Base-by-base conservation (phyloP, 2,888 invertebrate genomes). In the Drosophila multiciliata region DNA sequence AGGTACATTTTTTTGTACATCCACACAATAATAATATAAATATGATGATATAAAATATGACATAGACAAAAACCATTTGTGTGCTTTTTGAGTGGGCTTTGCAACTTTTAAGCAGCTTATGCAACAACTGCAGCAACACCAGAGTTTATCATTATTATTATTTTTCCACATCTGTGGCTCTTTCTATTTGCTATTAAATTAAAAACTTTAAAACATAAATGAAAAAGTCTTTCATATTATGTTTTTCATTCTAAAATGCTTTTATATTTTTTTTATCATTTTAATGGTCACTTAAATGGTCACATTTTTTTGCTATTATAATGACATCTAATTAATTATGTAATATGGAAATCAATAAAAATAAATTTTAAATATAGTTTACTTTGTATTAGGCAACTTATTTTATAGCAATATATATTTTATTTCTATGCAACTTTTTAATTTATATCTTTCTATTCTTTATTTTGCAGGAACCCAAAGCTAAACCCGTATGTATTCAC, bases 401-500 rank as follows among this genome's bases (percentile, higher is more conserved):
- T 38, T 33, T 53, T 15, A 35, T n/a, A 59, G 8, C 9, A 23
- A 17, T 49, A 60, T 49, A 60, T 20, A 68, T 50, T 75, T 65
- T 29, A 45, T 57, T 64, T 55, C 45, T 52, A 48, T 68, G 17
- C 26, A 42, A 23, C 36, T 49, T 65, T 80, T 80, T 75, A 75
- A 75, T 77, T 75, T 80, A 62, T 64, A 54, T 42, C 32, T 62
- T 66, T 66, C 62, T 73, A 57, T 64, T 65, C 61, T 74, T 69
- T 66, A 63, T 40, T 66, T 78, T 55, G 54, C 91, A 91, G 91
- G 91, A 91, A 90, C 92, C 91, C 73, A 91, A 92, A 91, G 81
- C 89, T 63, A 91, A 91, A 78, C 87, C 89, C 83, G 91, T 91
- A 92, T 63, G 91, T 91, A 92, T 80, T 71, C 57, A 65, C 61